These are phyloP conservation scores for Epizoanthus ramosus DNA, from an alignment of 92 coral and sea anemone species.

Conservation along the genomic window DNA sequence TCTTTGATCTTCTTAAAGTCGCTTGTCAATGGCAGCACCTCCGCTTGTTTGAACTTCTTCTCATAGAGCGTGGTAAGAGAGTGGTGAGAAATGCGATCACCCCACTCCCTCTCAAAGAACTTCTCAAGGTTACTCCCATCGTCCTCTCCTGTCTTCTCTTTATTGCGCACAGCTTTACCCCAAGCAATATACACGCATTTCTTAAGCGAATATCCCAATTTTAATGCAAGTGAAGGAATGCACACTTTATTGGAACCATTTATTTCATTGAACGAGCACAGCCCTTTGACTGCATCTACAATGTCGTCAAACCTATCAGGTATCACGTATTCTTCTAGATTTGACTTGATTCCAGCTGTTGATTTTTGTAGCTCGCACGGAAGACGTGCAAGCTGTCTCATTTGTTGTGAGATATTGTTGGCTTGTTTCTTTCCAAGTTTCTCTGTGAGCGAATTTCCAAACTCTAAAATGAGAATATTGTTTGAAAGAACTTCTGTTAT, in stretches of 20 bases:
- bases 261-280: slow-evolving; percentile 42
- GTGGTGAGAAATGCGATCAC: slow-evolving; percentile 52
- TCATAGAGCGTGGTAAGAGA: slow-evolving; percentile 27
- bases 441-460: slow-evolving; percentile 46
- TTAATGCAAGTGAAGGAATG: slow-evolving; percentile 55
- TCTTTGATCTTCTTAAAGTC: slow-evolving; percentile 13
- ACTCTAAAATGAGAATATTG: slow-evolving; percentile 44
- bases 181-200: slow-evolving; percentile 41
- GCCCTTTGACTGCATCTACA: slow-evolving; percentile 47
- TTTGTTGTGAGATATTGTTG: slow-evolving; percentile 44
- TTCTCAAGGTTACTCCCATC: slow-evolving; percentile 41
- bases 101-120: slow-evolving; percentile 58
- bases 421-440: slow-evolving; percentile 34
- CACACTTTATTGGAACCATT: slow-evolving; percentile 43
- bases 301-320: slow-evolving; percentile 57
- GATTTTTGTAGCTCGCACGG: slow-evolving; percentile 12
- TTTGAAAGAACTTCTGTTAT: slow-evolving; percentile 28
- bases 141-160: slow-evolving; percentile 41
- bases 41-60: slow-evolving; percentile 27
- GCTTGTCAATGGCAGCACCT: slow-evolving; percentile 15
- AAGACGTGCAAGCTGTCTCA: slow-evolving; percentile 61
- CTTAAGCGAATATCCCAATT: slow-evolving; percentile 53
- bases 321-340: slow-evolving; percentile 42
- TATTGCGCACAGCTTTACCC: slow-evolving; percentile 45
- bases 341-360: slow-evolving; percentile 19